A percentile compares a stretch with the other conserved stretches of the same genome.
These are phyloP conservation scores for Argya squamiceps DNA, from an alignment of 2,797 vertebrate genomes.

Conservation along the genomic window DNA sequence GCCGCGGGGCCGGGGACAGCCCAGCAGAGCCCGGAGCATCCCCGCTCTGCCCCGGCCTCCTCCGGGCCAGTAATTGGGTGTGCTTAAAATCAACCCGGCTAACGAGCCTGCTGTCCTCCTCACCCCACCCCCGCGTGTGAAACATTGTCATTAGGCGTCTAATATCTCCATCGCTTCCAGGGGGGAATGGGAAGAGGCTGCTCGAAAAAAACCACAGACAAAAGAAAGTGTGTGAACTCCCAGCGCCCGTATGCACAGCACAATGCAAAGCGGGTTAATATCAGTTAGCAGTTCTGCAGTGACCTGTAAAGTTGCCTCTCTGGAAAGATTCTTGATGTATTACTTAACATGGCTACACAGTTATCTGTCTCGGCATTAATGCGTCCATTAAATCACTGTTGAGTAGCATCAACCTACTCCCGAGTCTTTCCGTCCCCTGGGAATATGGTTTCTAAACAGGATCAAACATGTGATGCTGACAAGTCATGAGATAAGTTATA, in stretches of 20 bases:
- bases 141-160: slow-evolving; percentile 55
- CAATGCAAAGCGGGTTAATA: slow-evolving; percentile 27
- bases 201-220: slow-evolving; percentile 8
- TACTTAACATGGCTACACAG: slow-evolving; percentile 53
- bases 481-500: slow-evolving; percentile 62
- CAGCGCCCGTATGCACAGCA: neutral
- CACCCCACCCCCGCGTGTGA: slow-evolving; percentile 61
- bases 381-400: slow-evolving; percentile 62
- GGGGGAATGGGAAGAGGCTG: slow-evolving; percentile 51
- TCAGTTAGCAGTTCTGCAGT: slow-evolving; percentile 38
- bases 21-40: slow-evolving; percentile 1
- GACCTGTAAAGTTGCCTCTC: slow-evolving; percentile 41
- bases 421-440: slow-evolving; percentile 35
- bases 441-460: slow-evolving; percentile 69
- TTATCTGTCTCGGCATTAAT: slow-evolving; percentile 46
- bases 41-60: neutral
- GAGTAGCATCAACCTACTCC: slow-evolving; percentile 48
- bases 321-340: slow-evolving; percentile 31
- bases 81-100: slow-evolving; percentile 40
- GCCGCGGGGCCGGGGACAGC: neutral
- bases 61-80: neutral
- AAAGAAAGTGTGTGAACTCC: slow-evolving; percentile 45
- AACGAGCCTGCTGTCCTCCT: slow-evolving; percentile 54
- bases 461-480: slow-evolving; percentile 60
- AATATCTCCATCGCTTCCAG: slow-evolving; percentile 57